A percentile compares a stretch with the other conserved stretches of the same genome.
phyloP scores from a whole-genome alignment of 2,797 vertebrate genomes.

The Paedocypris micromegethes region DNA sequence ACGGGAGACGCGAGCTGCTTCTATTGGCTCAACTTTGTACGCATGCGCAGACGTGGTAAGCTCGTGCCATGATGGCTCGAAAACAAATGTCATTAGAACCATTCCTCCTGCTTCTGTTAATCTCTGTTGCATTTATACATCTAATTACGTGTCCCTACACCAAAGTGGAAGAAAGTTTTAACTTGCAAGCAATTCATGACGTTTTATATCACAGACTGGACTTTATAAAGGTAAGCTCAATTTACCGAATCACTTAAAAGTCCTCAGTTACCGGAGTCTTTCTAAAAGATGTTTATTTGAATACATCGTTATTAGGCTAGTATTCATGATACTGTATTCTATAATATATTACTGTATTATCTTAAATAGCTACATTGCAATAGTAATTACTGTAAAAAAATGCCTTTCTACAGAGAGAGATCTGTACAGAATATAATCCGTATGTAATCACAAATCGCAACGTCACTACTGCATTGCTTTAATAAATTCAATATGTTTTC shows the following conservation, averaged over 20 bases:
- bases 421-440: too few species aligned
- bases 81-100: conserved; percentile 56
- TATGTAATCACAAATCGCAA: too few species aligned
- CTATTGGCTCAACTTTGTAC: background rate
- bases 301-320: too few species aligned
- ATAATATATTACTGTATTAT: too few species aligned
- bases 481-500: too few species aligned
- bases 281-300: too few species aligned
- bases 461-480: too few species aligned
- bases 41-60: background rate
- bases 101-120: conserved; percentile 67
- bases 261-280: too few species aligned
- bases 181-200: conserved; percentile 88
- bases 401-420: too few species aligned
- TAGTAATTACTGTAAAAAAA: too few species aligned
- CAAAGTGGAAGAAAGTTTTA: conserved; percentile 98
- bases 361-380: too few species aligned
- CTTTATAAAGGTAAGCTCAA: conserved; percentile 77
- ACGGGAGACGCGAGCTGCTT: background rate
- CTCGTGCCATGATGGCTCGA: conserved; percentile 71
- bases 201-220: conserved; percentile 82
- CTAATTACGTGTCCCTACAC: conserved; percentile 83
- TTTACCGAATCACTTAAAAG: background rate
- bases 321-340: too few species aligned
- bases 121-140: conserved; percentile 69